Evolutionary conservation across 1,140 invertebrate genomes (phyloP).

Genomic region (Cydia pomonella): DNA sequence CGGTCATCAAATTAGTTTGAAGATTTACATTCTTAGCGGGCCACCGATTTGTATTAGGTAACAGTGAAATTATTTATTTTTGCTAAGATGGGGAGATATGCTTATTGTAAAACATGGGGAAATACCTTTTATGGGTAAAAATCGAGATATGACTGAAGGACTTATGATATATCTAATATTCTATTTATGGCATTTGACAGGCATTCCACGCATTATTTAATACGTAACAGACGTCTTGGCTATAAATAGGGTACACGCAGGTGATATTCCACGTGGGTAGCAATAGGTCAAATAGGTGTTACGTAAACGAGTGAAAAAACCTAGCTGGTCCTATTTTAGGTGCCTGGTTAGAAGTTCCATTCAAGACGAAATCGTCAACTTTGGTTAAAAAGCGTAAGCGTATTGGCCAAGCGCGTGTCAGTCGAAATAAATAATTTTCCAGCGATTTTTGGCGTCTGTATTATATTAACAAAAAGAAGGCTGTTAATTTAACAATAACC

Average conservation of each 20-base stretch:
- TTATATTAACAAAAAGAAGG: no score
- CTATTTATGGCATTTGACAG: slow-evolving; percentile 2
- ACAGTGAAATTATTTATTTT: not conserved
- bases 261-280: not conserved
- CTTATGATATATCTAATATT: not conserved
- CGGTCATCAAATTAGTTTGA: slow-evolving; percentile 25
- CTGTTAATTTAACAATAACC: no score
- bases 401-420: no score
- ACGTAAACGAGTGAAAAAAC: not conserved
- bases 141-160: not conserved
- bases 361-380: no score
- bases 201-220: not conserved
- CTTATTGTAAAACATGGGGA: not conserved
- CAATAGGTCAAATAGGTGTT: not conserved
- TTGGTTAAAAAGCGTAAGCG: no score
- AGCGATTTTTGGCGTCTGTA: no score
- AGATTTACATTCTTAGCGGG: slow-evolving; percentile 13
- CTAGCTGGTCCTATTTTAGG: not conserved
- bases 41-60: not conserved
- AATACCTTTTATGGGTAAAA: no score
- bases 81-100: not conserved
- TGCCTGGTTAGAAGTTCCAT: no score
- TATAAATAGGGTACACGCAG: not conserved
- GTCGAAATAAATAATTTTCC: no score
- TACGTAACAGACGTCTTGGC: not conserved